Percentiles rank a stretch among this genome's conserved stretches.
Conservation (phyloP, 2,888 invertebrate genomes). For the Lepidocyrtoides sp. region DNA sequence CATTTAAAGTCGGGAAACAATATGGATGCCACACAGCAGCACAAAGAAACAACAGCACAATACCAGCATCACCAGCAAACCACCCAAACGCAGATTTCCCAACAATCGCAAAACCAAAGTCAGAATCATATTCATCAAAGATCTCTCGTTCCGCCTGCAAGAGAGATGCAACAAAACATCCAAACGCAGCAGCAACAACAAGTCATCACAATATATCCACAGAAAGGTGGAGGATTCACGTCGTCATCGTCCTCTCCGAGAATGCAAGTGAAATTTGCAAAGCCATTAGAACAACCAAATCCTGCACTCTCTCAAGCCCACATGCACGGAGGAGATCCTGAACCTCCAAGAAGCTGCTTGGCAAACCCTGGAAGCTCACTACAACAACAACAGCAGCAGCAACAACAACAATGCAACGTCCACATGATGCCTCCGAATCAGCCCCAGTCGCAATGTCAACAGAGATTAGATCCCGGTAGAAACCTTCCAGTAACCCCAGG, state of each 20-base stretch:
- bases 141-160: slow-evolving; percentile 70
- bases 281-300: slow-evolving; percentile 63
- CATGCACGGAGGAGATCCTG: slow-evolving; percentile 48
- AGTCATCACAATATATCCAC: slow-evolving; percentile 74
- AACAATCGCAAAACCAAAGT: slow-evolving; percentile 37
- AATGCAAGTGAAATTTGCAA: slow-evolving; percentile 76
- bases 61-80: slow-evolving; percentile 55
- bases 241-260: slow-evolving; percentile 72
- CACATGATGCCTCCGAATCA: slow-evolving; percentile 64
- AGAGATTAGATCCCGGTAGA: slow-evolving; percentile 66
- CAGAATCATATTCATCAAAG: slow-evolving; percentile 68
- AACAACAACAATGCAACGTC: slow-evolving; percentile 19
- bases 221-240: slow-evolving; percentile 71
- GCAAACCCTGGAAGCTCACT: slow-evolving; percentile 47
- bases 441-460: slow-evolving; percentile 40
- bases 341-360: slow-evolving; percentile 68
- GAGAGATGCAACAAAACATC: slow-evolving; percentile 69
- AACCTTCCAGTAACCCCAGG: slow-evolving; percentile 26
- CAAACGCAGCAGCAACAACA: slow-evolving; percentile 73
- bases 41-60: slow-evolving; percentile 25
- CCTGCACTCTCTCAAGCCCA: slow-evolving; percentile 30
- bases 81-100: slow-evolving; percentile 8
- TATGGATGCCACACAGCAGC: slow-evolving; percentile 24
- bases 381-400: neutral
- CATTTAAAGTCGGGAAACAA: slow-evolving; percentile 51